phyloP scores from a whole-genome alignment of 2,888 invertebrate genomes.

The Dromius quadrimaculatus region DNA sequence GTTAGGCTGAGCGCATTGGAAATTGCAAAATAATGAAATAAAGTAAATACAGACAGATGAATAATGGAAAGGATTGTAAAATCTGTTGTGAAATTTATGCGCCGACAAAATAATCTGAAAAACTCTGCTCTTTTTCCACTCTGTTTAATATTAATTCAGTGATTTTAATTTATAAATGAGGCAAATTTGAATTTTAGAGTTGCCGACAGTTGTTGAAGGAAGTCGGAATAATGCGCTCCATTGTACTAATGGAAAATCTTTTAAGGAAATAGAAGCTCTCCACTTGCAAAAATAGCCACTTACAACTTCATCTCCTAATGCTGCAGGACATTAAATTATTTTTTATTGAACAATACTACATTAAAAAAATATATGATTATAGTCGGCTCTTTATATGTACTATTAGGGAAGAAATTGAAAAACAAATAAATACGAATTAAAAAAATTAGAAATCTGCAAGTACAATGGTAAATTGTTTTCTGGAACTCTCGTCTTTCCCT shows the following conservation, averaged over 20 bases:
- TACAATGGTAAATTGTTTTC: no score
- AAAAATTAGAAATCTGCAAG: no score
- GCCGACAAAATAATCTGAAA: conserved; percentile 26
- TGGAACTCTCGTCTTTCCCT: no score
- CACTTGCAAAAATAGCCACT: conserved; percentile 5
- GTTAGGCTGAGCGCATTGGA: conserved; percentile 40
- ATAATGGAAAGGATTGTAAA: conserved; percentile 45
- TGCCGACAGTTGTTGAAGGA: conserved; percentile 32
- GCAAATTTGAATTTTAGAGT: conserved; percentile 36
- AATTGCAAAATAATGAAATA: conserved; percentile 49
- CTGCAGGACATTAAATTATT: no score
- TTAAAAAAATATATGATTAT: neutral
- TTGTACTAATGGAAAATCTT: conserved; percentile 32
- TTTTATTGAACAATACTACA: neutral
- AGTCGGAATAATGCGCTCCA: conserved; percentile 18
- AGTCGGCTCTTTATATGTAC: neutral
- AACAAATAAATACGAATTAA: no score
- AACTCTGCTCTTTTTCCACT: conserved; percentile 24
- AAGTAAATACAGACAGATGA: conserved; percentile 43
- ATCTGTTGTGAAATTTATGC: conserved; percentile 38
- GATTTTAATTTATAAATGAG: conserved; percentile 40
- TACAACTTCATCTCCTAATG: conserved; percentile 13
- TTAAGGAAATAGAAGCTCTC: conserved; percentile 18
- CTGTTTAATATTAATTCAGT: conserved; percentile 40
- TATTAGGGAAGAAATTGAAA: no score